phyloP scores from a whole-genome alignment of 2,888 invertebrate genomes.

The Diabrotica balteata region DNA sequence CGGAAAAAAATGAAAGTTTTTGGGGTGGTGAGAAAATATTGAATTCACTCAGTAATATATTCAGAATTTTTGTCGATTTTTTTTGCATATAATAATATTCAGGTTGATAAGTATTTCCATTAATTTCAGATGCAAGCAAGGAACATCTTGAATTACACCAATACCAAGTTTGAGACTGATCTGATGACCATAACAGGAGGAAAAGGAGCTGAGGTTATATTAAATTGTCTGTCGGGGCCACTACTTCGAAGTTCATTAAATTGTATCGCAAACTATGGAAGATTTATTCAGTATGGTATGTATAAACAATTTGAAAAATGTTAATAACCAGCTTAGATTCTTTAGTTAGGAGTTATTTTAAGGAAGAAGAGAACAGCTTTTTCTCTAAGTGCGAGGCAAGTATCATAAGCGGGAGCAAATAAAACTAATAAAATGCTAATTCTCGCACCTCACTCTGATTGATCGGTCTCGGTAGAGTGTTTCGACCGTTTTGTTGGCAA shows the following conservation, averaged over 20 bases:
- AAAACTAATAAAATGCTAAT: no score
- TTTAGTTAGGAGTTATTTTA: no score
- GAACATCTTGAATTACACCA: constrained; percentile 51
- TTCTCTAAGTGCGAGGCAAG: no score
- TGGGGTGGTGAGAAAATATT: no score
- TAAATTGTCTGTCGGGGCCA: constrained; percentile 91
- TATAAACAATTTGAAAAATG: neutral
- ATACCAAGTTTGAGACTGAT: constrained; percentile 85
- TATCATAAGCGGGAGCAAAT: no score
- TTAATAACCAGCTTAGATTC: neutral
- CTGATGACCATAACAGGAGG: constrained; percentile 83
- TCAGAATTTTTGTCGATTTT: no score
- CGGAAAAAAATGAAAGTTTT: no score
- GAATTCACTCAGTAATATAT: no score
- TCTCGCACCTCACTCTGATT: no score
- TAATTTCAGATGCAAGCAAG: constrained; percentile 49
- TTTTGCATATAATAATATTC: no score
- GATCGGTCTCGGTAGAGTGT: neutral
- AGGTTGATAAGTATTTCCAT: neutral
- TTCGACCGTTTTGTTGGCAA: neutral
- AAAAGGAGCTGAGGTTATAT: constrained; percentile 86
- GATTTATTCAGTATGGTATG: constrained; percentile 81
- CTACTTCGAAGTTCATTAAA: constrained; percentile 77
- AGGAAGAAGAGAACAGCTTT: no score
- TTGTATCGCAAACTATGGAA: constrained; percentile 68